Conservation (phyloP, 2,888 invertebrate genomes). For the Anodontia alba region DNA sequence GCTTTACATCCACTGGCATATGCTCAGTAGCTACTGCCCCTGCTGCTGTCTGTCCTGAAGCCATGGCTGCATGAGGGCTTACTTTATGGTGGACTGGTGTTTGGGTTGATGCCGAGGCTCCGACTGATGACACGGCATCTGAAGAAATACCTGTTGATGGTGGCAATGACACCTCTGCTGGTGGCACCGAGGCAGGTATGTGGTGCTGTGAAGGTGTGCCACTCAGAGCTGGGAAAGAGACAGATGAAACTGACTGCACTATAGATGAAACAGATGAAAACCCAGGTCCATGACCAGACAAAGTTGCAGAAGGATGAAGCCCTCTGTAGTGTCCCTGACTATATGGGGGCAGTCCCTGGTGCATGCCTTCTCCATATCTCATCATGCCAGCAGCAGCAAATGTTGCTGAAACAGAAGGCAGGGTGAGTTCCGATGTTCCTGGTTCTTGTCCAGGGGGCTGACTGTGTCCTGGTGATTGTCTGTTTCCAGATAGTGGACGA, state of each 20-base stretch:
- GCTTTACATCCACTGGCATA: not conserved
- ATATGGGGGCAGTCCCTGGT: constrained; percentile 25
- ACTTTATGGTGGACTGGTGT: constrained; percentile 37
- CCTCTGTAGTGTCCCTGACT: not conserved
- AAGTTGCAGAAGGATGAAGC: constrained; percentile 1
- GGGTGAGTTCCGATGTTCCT: constrained; percentile 36
- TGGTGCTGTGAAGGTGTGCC: not conserved
- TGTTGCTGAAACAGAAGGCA: constrained; percentile 62
- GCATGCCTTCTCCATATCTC: constrained; percentile 46
- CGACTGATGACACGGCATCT: constrained; percentile 25
- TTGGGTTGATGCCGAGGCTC: constrained; percentile 41
- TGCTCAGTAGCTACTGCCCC: constrained; percentile 6
- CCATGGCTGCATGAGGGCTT: constrained; percentile 13
- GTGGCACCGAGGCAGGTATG: constrained; percentile 17
- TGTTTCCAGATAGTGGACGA: constrained; percentile 19
- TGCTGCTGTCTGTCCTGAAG: not conserved
- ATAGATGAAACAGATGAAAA: constrained; percentile 60
- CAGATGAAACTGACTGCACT: constrained; percentile 58
- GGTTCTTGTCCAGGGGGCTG: not conserved
- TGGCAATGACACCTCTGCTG: constrained; percentile 51
- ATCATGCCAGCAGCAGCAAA: constrained; percentile 62
- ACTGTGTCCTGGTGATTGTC: constrained; percentile 6
- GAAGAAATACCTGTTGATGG: constrained; percentile 47
- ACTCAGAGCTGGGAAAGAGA: constrained; percentile 47
- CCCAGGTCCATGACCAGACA: constrained; percentile 26